Conservation (phyloP, 1,140 invertebrate genomes). For the Eubasilissa regina region DNA sequence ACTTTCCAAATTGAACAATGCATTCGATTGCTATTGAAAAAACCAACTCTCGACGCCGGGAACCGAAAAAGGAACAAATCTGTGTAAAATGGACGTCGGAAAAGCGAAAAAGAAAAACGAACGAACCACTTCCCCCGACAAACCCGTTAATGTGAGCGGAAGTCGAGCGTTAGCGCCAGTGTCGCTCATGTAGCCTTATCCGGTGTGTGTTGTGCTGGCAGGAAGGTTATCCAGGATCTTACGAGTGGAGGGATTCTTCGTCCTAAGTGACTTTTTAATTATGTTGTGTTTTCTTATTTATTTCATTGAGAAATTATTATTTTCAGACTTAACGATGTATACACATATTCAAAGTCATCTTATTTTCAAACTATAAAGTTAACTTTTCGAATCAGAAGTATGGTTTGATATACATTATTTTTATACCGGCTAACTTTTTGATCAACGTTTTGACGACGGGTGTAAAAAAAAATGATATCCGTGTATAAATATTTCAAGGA, state of each 20-base stretch:
- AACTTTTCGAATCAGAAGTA: too few relatives aligned
- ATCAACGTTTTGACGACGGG: too few relatives aligned
- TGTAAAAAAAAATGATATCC: too few relatives aligned
- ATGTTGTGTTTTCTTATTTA: too few relatives aligned
- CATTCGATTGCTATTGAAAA: slow-evolving; percentile 25
- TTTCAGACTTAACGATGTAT: too few relatives aligned
- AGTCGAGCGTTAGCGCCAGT: slow-evolving; percentile 40
- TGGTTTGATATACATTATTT: too few relatives aligned
- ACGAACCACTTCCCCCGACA: slow-evolving; percentile 28
- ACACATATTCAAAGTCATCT: too few relatives aligned
- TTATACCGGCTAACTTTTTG: too few relatives aligned
- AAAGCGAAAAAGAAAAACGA: slow-evolving; percentile 31
- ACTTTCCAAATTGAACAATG: slow-evolving; percentile 17
- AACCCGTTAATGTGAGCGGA: slow-evolving; percentile 36
- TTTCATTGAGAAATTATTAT: too few relatives aligned
- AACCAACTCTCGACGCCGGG: neutral
- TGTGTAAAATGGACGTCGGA: slow-evolving; percentile 27
- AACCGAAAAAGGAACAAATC: slow-evolving; percentile 35
- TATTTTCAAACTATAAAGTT: too few relatives aligned
- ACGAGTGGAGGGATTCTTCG: neutral
- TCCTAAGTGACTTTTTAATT: neutral
- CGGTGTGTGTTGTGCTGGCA: slow-evolving; percentile 25
- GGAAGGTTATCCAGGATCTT: slow-evolving; percentile 9
- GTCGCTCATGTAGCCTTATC: slow-evolving; percentile 41
- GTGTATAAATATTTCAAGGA: too few relatives aligned